Base-by-base conservation (phyloP, 2,113 vertebrate species). In the Psilopsiagon aymara region DNA sequence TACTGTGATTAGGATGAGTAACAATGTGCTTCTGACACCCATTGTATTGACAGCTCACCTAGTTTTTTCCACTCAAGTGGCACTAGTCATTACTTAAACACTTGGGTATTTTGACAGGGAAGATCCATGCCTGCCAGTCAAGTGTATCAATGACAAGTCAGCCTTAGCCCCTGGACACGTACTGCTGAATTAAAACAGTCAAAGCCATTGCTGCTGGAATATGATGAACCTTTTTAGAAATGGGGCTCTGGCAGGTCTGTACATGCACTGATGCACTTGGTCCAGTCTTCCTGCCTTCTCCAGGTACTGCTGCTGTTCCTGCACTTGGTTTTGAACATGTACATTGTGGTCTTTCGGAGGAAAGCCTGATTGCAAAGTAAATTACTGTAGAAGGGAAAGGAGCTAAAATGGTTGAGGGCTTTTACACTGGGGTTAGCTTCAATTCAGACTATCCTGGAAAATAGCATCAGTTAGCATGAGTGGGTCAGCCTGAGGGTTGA, bases 131-230 rank as follows among this genome's bases (percentile, higher is more conserved):
- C 97, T 99, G 98, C 98, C 98, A 98, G 98, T 99, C 98, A 99
- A 98, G 98, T 99, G 98, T 97, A 98, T 98, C 98, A 98, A 79
- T 97, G 98, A 98, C 98, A 98, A 98, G 96, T 90, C 81, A 81
- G 98, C 96, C 98, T 98, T 97, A 98, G 98, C 97, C 85, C 97
- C 88, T 95, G 97, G 97, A 93, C 96, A 93, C 97, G 35, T 96
- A 95, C 91, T 37, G 98, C 98, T 98, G 98, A 98, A 99, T 99
- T 98, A 98, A 97, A 99, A 98, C 95, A 98, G 98, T 98, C 98
- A 97, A 97, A 98, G 98, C 98, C 97, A 95, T 98, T 46, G 53
- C 97, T 96, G 96, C 84, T 53, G 55, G 90, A 97, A 96, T 95
- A 97, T 96, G 97, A 98, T 97, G 98, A 98, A 98, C 97, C 97